Evolutionary conservation across 2,797 vertebrate genomes (phyloP), one percentile per base, ranked within the genome.

Genomic region (Peromyscus melanophrys): DNA sequence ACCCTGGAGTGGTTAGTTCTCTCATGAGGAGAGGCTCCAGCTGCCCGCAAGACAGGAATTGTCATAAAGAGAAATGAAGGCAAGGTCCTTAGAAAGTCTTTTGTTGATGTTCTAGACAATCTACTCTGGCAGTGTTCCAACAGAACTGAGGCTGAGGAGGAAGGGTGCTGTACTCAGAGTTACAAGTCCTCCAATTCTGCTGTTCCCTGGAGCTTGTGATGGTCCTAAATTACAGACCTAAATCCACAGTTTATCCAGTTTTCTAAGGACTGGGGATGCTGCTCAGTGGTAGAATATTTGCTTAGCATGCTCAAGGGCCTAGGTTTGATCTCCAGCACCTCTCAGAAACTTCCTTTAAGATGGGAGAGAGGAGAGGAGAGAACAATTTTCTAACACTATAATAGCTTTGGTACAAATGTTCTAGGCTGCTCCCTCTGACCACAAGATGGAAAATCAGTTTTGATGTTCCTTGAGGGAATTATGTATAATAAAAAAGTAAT

Each of bases 1-100:
- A 96, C 29, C 40, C 5, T 16, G 46, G 83, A 89, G 83, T 86
- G n/a, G 87, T 98, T 67, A 97, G 37, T 84, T 88, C 57, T 80
- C 23, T 71, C 31, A 14, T 2, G 37, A 65, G 40, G 37, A 89
- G 40, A 81, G 82, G 43, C 43, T 57, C 59, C 13, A 37, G 46
- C 23, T 81, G 40, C 37, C n/a, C 25, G 65, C 5, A 6, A 95
- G 69, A 83, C 29, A 73, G 4, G 31, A 71, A 52, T 40, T 69
- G 29, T 94, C 49, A 40, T 17, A 61, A 49, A 90, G 49, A 69
- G 55, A 92, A 90, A 6, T 7, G n/a, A 93, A 80, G 31, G 76
- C 34, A 91, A 95, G 80, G 37, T 77, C 17, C 9, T 59, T 55
- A 81, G 34, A 34, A 75, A 46, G 87, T 43, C 69, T 61, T 16